Evolutionary conservation across 2,113 vertebrate genomes (phyloP), one percentile per base, ranked within the genome.

Genomic region (Oncorhynchus masou): DNA sequence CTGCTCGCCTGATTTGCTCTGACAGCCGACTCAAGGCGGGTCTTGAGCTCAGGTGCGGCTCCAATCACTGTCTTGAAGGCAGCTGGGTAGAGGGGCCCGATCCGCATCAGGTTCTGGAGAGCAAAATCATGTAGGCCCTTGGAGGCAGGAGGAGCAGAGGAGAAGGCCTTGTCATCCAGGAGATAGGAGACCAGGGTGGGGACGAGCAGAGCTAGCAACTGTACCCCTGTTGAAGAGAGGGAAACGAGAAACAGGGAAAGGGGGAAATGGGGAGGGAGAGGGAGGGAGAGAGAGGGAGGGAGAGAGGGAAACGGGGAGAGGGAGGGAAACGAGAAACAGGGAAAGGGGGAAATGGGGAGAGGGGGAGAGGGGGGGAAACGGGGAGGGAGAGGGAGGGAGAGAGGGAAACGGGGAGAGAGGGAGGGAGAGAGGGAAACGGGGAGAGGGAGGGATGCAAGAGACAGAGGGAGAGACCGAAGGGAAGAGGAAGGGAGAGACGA

Each of bases 21-120:
- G 81, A 99, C 94, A 73, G 98, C 98, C 68, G 95, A 95, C 94
- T 99, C 97, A 79, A 99, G 93, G 34, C 95, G 95, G 25, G 90
- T 93, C 92, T 99, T 99, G 78, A 99, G 91, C 84, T 98, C 97
- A 20, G 97, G 96, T 72, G 96, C 97, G 9, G 97, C 97, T 78
- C 97, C 96, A 85, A 99, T 97, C n/a, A 99, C 97, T 11, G 93
- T 95, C 91, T 98, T 99, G 92, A 99, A 99, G 85, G 97, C 97
- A 34, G 92, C 95, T 45, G 98, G 97, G 81, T 99, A 99, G 73
- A 97, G 94, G 24, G 98, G 98, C 19, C 98, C 98, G 68, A 99
- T 99, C 62, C 94, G 96, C 96, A 99, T 99, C 80, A 99, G 91
- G 85, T 97, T 96, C 88, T 99, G 97, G 70, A 99, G 96, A 68